Evolutionary conservation across 2,888 invertebrate genomes (phyloP).

Genomic region (Blomia tropicalis): DNA sequence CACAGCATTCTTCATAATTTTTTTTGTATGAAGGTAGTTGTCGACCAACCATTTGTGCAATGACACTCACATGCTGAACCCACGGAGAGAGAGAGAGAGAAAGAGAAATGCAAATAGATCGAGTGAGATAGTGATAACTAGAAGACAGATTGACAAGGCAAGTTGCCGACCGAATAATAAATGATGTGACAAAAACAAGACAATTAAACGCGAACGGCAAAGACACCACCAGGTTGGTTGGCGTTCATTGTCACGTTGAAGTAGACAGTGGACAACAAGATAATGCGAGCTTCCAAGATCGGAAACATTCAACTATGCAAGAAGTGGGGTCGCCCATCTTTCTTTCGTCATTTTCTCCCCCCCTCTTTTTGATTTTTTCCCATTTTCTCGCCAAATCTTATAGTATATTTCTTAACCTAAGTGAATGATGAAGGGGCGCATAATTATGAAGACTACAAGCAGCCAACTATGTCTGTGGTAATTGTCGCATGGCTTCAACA

Average conservation of each 20-base stretch:
- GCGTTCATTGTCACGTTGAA: slow-evolving; percentile 7
- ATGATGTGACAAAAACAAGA: slow-evolving; percentile 20
- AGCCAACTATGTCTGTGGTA: slow-evolving; percentile 13
- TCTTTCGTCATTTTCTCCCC: too few relatives aligned
- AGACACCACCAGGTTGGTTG: slow-evolving; percentile 3
- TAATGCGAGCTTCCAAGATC: background rate
- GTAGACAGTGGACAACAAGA: slow-evolving; percentile 7
- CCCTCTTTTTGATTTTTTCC: too few relatives aligned
- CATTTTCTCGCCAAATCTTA: background rate
- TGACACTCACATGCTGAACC: background rate
- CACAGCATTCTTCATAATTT: background rate
- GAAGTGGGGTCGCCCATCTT: too few relatives aligned
- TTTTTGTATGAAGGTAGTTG: too few relatives aligned
- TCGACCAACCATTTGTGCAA: background rate
- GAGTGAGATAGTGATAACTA: slow-evolving; percentile 4
- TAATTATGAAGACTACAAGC: too few relatives aligned
- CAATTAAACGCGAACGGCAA: slow-evolving; percentile 12
- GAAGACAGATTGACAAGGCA: slow-evolving; percentile 7
- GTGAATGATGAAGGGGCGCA: too few relatives aligned
- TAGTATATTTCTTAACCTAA: background rate
- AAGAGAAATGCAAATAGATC: slow-evolving; percentile 1
- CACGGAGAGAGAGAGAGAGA: background rate
- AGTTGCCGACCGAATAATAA: slow-evolving; percentile 1
- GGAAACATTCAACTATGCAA: background rate
- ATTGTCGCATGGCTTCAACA: background rate